Percentiles rank a stretch among this genome's conserved stretches.
Conservation (phyloP, 2,888 invertebrate species). For the Atethmia centrago region DNA sequence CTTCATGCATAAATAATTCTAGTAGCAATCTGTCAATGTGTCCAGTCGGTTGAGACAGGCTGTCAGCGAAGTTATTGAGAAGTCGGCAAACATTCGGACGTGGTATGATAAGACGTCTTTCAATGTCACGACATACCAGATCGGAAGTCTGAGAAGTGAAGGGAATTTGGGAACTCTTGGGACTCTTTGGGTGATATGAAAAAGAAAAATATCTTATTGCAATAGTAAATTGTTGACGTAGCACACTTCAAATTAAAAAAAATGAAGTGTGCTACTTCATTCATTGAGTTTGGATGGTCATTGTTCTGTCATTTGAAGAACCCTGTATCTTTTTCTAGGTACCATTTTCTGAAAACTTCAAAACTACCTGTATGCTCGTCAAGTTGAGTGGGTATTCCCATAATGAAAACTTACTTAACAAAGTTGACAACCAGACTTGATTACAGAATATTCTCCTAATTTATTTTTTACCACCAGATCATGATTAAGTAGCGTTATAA, state of each 20-base stretch:
- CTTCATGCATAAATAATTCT: constrained; percentile 39
- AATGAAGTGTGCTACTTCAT: too few relatives aligned
- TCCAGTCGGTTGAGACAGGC: constrained; percentile 25
- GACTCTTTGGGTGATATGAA: constrained; percentile 2
- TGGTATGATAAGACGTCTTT: constrained; percentile 13
- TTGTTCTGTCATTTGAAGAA: neutral
- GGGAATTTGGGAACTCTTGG: neutral
- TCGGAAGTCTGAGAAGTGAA: constrained; percentile 29
- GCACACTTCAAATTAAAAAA: too few relatives aligned
- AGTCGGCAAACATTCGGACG: constrained; percentile 59
- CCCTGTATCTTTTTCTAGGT: too few relatives aligned
- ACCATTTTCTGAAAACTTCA: too few relatives aligned
- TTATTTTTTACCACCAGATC: too few relatives aligned
- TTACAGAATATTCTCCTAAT: too few relatives aligned
- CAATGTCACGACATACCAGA: constrained; percentile 23
- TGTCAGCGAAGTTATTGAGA: constrained; percentile 49
- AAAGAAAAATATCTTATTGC: neutral
- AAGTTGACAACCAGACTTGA: too few relatives aligned
- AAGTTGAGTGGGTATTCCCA: too few relatives aligned
- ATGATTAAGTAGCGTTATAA: neutral
- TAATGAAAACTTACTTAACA: neutral
- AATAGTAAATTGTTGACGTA: too few relatives aligned
- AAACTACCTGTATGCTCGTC: too few relatives aligned
- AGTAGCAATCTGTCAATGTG: constrained; percentile 53
- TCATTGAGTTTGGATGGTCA: neutral